Evolutionary conservation across 2,888 invertebrate genomes (phyloP), one percentile per base, ranked within the genome.

Genomic region (Ganaspis brasiliensis): DNA sequence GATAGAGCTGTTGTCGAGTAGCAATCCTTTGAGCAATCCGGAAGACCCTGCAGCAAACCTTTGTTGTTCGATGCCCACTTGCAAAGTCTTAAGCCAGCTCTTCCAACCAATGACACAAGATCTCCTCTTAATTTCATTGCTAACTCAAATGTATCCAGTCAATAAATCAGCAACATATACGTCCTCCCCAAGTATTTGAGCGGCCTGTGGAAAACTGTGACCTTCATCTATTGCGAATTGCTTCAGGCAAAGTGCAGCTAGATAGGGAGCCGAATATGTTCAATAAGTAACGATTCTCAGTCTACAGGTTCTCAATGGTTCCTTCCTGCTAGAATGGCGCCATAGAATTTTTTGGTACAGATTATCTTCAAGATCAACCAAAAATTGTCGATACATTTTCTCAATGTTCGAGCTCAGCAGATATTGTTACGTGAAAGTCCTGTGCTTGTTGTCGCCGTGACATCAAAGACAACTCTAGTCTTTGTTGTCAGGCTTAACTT

Each of bases 321-420:
- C 49, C 0, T 26, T 14, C 19, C 75, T 56, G 10, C 61, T n/a
- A 0, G 55, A 59, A 5, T n/a, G n/a, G n/a, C 83, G 63, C 87
- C 85, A 87, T 0, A 87, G 12, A n/a, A 87, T n/a, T 84, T 12
- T 81, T 49, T 9, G 84, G 84, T 67, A 78, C 6, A 81, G 63
- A 6, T 72, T 21, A 71, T 86, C 79, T 2, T 72, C 70, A 0
- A 67, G 67, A 10, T 61, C 67, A 0, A 74, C 31, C 10, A 8
- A 19, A 4, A 82, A 24, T 61, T 77, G 77, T 0, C 83, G 80
- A 55, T 83, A 88, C 83, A 86, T 87, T 75, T 87, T 83, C 2
- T 72, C 79, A 26, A 88, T 78, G 72, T 87, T 86, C 2, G 82
- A 85, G 16, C 77, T 81, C 9, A 86, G 35, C 0, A 79, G 0